Base-by-base conservation (phyloP, 2,888 invertebrate genomes). In the Blastobasis lacticolella region DNA sequence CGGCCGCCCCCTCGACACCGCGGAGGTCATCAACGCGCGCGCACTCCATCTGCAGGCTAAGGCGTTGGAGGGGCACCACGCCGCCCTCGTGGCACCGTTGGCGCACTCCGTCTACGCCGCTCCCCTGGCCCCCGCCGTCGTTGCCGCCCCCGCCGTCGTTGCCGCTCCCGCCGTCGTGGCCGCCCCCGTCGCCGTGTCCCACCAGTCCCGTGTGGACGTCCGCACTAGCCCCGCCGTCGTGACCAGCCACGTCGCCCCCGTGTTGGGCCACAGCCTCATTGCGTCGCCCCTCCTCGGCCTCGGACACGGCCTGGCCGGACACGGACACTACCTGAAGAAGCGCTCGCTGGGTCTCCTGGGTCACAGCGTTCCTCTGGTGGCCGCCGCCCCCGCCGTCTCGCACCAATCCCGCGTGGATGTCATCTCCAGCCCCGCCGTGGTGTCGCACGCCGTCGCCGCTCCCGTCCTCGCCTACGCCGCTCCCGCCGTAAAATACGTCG, bases 1-100 rank as follows among this genome's bases (percentile, higher is more conserved):
- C 68, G 87, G 87, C 60, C 83, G 85, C 57, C 88, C 88, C 23
- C 77, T 88, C 52, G 88, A 88, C 66, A 88, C 88, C 66, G 84
- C 86, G 6, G 87, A 85, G 58, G 88, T 88, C 62, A 82, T 86
- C 75, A 74, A 76, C 67, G 83, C 86, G 49, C 87, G 86, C 58
- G 83, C 81, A 58, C 62, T 86, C 58, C 88, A 88, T 67, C 78
- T 84, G 62, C 85, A 87, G 63, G 88, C 88, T 58, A 88, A 88
- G 63, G 83, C 83, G 51, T 69, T 88, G 71, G 86, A 85, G 45
- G 76, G 73, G 54, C 72, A 76, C 67, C 51, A 56, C 53, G 56
- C 8, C 10, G 67, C 67, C 66, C 23, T 23, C 2, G 23, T 23
- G 23, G 73, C 69, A 58, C 68, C 66, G 46, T 58, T 69, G 38